Evolutionary conservation across 35 echinoderm and acorn worm genomes (phyloP).

Genomic region (Ptychodera flava): DNA sequence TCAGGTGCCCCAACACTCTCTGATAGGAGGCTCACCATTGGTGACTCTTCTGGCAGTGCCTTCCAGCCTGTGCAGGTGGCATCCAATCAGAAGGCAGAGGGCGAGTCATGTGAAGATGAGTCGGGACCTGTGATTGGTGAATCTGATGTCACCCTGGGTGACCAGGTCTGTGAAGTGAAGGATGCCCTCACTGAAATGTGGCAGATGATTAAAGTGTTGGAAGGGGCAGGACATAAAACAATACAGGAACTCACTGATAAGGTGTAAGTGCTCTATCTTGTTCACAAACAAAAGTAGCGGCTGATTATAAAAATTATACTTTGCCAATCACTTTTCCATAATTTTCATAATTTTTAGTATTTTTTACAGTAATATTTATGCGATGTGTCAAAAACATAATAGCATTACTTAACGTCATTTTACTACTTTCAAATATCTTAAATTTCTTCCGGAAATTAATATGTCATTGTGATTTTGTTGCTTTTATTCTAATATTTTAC

Average conservation of each 20-base stretch:
- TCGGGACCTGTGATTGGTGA: too few relatives aligned
- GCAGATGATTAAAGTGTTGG: neutral
- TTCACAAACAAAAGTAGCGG: too few relatives aligned
- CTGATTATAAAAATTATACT: too few relatives aligned
- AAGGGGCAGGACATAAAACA: neutral
- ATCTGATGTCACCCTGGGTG: neutral
- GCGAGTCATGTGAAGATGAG: neutral
- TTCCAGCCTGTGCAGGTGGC: neutral
- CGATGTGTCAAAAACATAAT: too few relatives aligned
- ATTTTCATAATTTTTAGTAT: too few relatives aligned
- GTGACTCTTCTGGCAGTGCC: neutral
- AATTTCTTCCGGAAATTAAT: too few relatives aligned
- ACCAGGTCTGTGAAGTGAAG: neutral
- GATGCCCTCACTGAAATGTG: neutral
- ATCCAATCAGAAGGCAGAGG: neutral
- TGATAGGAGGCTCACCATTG: neutral
- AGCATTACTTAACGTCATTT: too few relatives aligned
- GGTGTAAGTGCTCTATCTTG: neutral
- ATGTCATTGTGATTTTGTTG: too few relatives aligned
- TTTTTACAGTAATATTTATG: too few relatives aligned
- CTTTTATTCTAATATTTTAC: too few relatives aligned
- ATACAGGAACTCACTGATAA: neutral
- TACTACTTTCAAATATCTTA: too few relatives aligned
- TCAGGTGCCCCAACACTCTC: neutral
- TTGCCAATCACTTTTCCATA: too few relatives aligned